Evolutionary conservation across 1,140 invertebrate species (phyloP).

Genomic region (Cepaea nemoralis): DNA sequence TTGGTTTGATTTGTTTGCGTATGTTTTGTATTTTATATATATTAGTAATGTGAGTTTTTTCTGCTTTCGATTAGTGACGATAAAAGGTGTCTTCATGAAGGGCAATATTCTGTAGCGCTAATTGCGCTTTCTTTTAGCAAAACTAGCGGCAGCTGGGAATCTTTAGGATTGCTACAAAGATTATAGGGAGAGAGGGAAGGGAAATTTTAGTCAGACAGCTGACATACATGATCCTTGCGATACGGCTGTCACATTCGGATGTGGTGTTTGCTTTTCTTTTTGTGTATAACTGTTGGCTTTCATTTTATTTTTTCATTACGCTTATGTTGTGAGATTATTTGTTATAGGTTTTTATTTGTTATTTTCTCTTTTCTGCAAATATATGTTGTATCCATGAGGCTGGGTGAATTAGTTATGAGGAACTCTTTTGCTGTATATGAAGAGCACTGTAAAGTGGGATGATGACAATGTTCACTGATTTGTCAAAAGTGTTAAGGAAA

Average conservation of each 20-base stretch:
- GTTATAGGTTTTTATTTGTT: background rate
- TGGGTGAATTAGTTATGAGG: background rate
- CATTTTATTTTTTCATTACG: background rate
- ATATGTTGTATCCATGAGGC: background rate
- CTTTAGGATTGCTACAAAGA: too few species aligned
- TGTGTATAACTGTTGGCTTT: background rate
- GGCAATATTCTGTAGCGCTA: slow-evolving; percentile 36
- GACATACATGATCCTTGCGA: too few species aligned
- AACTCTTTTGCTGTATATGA: slow-evolving; percentile 34
- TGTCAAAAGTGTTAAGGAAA: too few species aligned
- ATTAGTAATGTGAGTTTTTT: background rate
- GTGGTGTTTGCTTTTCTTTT: background rate
- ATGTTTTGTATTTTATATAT: too few species aligned
- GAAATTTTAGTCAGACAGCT: background rate
- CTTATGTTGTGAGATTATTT: background rate
- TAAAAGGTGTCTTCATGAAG: slow-evolving; percentile 32
- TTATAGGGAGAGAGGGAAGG: background rate
- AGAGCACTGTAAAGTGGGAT: background rate
- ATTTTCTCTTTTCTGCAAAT: background rate
- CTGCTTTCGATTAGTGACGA: background rate
- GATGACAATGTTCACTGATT: background rate
- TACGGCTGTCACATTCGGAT: background rate
- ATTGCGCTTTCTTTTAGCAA: slow-evolving; percentile 26
- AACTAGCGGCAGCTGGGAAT: too few species aligned
- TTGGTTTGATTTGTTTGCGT: too few species aligned